Conservation (phyloP, 1,140 invertebrate species). For the Ostrea denselamellosa region DNA sequence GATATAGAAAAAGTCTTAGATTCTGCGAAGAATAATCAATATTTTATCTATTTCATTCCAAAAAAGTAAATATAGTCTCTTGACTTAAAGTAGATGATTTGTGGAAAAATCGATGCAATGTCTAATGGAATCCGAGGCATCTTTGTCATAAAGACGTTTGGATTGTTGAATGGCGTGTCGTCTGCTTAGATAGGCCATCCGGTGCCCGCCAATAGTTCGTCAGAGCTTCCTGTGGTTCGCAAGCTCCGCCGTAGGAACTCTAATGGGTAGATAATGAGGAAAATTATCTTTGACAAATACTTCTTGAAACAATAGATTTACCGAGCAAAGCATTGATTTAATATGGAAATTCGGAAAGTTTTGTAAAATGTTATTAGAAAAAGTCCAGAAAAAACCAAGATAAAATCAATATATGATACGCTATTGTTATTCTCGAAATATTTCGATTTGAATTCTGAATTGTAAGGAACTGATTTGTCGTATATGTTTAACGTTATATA, state of each 20-base stretch:
- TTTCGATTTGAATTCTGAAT: too few species aligned
- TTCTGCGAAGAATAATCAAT: conserved; percentile 13
- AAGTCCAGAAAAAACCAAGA: too few species aligned
- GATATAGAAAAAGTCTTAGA: background rate
- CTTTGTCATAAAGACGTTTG: conserved; percentile 35
- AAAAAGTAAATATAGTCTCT: conserved; percentile 26
- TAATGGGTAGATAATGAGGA: conserved; percentile 25
- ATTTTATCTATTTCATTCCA: conserved; percentile 31
- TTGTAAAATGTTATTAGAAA: too few species aligned
- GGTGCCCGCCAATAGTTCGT: conserved; percentile 10
- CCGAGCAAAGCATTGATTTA: background rate
- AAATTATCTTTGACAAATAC: conserved; percentile 38
- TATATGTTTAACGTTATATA: too few species aligned
- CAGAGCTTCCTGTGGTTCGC: conserved; percentile 10
- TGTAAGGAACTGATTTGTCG: too few species aligned
- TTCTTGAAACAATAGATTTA: conserved; percentile 31
- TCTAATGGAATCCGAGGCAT: conserved; percentile 31
- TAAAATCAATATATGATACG: too few species aligned
- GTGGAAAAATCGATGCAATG: background rate
- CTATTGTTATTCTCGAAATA: too few species aligned
- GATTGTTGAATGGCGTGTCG: conserved; percentile 34
- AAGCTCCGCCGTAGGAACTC: background rate
- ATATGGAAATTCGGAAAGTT: background rate
- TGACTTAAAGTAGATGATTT: conserved; percentile 38
- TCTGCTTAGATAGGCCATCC: background rate